Evolutionary conservation across 2,888 invertebrate species (phyloP), one percentile per base, ranked within the genome.

Genomic region (Nephrocerus scutellatus): DNA sequence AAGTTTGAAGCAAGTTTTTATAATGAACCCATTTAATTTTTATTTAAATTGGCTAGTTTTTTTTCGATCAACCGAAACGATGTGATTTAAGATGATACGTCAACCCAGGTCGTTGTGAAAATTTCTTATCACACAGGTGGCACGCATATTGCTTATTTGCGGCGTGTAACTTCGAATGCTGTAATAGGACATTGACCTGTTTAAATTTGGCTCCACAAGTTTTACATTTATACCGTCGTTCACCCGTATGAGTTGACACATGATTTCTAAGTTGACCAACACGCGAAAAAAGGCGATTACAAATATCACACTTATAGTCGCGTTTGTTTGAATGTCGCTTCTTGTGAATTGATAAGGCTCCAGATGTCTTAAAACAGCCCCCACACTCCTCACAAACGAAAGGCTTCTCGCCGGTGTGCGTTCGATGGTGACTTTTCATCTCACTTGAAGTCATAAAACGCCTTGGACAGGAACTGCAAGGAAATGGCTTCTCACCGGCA

Each of bases 341-440:
- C 26, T 58, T 40, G 39, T 62, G 63, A n/a, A n/a, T n/a, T n/a
- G n/a, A n/a, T n/a, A n/a, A n/a, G n/a, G n/a, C n/a, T n/a, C n/a
- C n/a, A n/a, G n/a, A n/a, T n/a, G n/a, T n/a, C n/a, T n/a, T n/a
- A n/a, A n/a, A n/a, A n/a, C n/a, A n/a, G n/a, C n/a, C n/a, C 22
- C 7, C 22, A 25, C 61, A 61, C 5, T 49, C 47, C 6, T 48
- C 43, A 18, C 60, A 61, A 26, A 48, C 40, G 20, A 52, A 61
- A 6, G 63, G 62, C 42, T 50, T 52, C 42, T 63, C 61, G n/a
- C 61, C 52, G 25, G 57, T 59, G 41, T 61, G 61, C 20, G 53
- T 57, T n/a, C n/a, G n/a, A n/a, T n/a, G n/a, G n/a, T n/a, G n/a
- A n/a, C n/a, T n/a, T n/a, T n/a, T n/a, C n/a, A n/a, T n/a, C n/a